Percentiles rank a stretch among this genome's conserved stretches.
These are phyloP conservation scores for Sebastes minor DNA, from an alignment of 2,797 vertebrate species.

Conservation along the genomic window DNA sequence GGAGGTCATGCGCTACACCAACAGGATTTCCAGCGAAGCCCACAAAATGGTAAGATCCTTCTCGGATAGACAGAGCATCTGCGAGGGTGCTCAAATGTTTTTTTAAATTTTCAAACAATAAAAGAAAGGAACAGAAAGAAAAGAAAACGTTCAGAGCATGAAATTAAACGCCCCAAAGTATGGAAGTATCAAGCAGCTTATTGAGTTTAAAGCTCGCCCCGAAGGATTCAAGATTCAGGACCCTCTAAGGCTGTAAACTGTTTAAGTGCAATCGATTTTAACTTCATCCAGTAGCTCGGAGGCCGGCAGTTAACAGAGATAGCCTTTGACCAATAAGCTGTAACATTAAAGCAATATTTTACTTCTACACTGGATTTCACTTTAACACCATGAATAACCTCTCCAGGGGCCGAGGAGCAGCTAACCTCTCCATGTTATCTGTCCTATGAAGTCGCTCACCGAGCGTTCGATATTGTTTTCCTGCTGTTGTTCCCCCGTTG, in stretches of 20 bases:
- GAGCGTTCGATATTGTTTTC: neutral
- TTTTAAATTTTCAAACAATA: neutral
- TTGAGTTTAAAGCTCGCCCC: neutral
- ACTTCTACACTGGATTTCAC: conserved; percentile 14
- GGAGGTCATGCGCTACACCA: conserved; percentile 96
- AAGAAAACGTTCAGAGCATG: neutral
- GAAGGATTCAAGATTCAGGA: conserved; percentile 11
- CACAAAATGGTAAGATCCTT: conserved; percentile 90
- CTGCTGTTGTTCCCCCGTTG: neutral
- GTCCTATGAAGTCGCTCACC: neutral
- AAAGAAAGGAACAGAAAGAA: neutral
- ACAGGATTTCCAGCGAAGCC: conserved; percentile 95
- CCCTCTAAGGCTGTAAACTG: conserved; percentile 11
- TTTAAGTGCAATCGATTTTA: conserved; percentile 41
- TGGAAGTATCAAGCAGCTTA: neutral
- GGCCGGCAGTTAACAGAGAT: conserved; percentile 19
- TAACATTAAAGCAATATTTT: conserved; percentile 40
- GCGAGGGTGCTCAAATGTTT: neutral
- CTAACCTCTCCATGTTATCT: conserved; percentile 10
- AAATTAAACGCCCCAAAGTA: conserved; percentile 1
- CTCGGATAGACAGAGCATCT: neutral
- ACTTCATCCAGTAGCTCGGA: conserved; percentile 23
- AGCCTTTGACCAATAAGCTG: conserved; percentile 41
- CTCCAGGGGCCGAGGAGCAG: conserved; percentile 7
- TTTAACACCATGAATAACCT: conserved; percentile 16